Evolutionary conservation across 53 echinoderm and acorn worm genomes (phyloP), one percentile per base, ranked within the genome.

Genomic region (Paracentrotus lividus): DNA sequence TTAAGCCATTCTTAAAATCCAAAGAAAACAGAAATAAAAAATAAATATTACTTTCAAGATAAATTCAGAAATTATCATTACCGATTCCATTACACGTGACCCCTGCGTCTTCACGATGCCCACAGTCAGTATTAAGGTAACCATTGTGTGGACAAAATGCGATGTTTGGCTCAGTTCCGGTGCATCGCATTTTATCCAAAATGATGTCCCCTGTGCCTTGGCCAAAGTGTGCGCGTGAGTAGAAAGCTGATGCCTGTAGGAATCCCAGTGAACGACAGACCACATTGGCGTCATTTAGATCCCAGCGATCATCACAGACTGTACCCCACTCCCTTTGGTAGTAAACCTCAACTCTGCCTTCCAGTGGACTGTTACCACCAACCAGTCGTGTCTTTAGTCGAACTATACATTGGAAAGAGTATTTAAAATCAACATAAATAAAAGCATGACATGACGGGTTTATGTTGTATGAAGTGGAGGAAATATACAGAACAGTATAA

Each of bases 71-170:
- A n/a, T n/a, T n/a, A n/a, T n/a, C n/a, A n/a, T 81, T 27, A 81
- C 81, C 24, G n/a, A 81, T 2, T 26, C 81, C 81, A 49, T 69
- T 26, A 36, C 91, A 91, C 33, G 75, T 29, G 2, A 94, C 88
- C 21, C 54, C 88, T 59, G 77, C 88, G 21, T 94, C 94, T 34
- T 88, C 88, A n/a, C 21, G 53, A 57, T 94, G 94, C 40, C 34
- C 32, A 49, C 94, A 94, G 31, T 88, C 75, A 72, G 68, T 88
- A 21, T n/a, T 34, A 12, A 51, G 20, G 16, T 34, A 54, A 52
- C 26, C n/a, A 54, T 88, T 68, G 49, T 38, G 24, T 12, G 38
- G 51, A n/a, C 94, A 94, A 18, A 69, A 76, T 18, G 56, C 21
- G 42, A 94, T 36, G 55, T 20, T 55, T 16, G 52, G 2, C 49